These are phyloP conservation scores for Ophioninae sp. DNA, from an alignment of 2,888 invertebrate species.

Conservation along the genomic window DNA sequence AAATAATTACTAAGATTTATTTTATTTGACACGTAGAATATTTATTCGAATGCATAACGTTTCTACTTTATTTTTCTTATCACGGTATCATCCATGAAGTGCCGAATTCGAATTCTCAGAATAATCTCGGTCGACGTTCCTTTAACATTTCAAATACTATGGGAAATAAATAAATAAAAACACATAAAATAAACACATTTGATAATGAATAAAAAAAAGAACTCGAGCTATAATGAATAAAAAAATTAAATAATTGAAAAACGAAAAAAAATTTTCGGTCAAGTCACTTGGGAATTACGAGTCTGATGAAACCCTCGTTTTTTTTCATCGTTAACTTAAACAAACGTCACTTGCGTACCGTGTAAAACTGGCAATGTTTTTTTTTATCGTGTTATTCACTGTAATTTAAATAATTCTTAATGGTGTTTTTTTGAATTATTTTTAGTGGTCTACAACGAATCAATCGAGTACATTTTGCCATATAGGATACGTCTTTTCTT, in stretches of 20 bases:
- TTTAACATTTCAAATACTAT: neutral
- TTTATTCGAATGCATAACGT: neutral
- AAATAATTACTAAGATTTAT: neutral
- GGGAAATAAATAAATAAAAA: neutral
- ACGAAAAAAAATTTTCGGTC: no score
- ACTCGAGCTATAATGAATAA: neutral
- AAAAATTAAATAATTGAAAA: no score
- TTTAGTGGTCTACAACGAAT: constrained; percentile 51
- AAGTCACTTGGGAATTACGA: neutral
- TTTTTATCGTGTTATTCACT: neutral
- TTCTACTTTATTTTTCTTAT: neutral
- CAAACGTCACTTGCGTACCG: neutral
- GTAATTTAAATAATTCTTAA: no score
- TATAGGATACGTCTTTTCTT: constrained; percentile 59
- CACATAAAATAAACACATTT: no score
- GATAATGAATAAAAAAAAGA: neutral
- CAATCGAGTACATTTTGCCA: constrained; percentile 43
- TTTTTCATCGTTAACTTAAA: no score
- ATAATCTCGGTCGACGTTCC: neutral
- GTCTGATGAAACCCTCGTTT: neutral
- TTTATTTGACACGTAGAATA: neutral
- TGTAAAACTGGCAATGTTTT: neutral
- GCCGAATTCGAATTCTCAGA: no score
- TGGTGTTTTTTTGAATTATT: neutral
- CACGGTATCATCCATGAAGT: neutral